These are phyloP conservation scores for Ictalurus punctatus DNA, from an alignment of 2,113 vertebrate species.

Conservation along the genomic window DNA sequence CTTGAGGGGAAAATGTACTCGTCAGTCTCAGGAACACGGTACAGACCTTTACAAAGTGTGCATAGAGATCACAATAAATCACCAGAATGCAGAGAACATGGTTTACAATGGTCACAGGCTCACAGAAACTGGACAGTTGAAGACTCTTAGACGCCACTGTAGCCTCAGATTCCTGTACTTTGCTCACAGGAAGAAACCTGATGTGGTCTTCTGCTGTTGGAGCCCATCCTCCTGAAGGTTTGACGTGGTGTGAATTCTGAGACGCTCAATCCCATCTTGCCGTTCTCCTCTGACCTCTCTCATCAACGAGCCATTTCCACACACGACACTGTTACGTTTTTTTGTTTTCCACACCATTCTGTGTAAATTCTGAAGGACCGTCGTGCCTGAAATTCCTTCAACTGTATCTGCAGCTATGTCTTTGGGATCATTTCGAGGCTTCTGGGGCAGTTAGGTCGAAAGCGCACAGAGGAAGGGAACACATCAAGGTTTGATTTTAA, in stretches of 20 bases:
- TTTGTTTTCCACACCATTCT: background rate
- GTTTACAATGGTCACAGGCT: too few relatives aligned
- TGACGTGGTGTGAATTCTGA: too few relatives aligned
- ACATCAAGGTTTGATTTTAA: background rate
- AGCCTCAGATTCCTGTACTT: too few relatives aligned
- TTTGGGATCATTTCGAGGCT: background rate
- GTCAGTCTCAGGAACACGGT: background rate
- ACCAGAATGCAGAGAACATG: too few relatives aligned
- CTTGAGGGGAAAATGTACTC: background rate
- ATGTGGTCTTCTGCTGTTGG: background rate
- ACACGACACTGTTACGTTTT: background rate
- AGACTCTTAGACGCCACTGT: too few relatives aligned
- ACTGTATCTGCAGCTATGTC: background rate
- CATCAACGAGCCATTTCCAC: background rate
- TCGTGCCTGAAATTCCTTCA: background rate
- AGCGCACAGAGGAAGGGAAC: background rate
- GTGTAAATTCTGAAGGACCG: background rate
- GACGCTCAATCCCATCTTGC: background rate
- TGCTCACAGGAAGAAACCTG: background rate
- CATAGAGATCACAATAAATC: too few relatives aligned
- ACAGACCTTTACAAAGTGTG: too few relatives aligned
- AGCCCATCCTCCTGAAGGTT: too few relatives aligned
- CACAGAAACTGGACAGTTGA: too few relatives aligned
- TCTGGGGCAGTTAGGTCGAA: background rate
- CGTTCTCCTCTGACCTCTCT: background rate